These are phyloP conservation scores for Mormyrus proboscirostris DNA, from an alignment of 2,797 vertebrate species.

Conservation along the genomic window DNA sequence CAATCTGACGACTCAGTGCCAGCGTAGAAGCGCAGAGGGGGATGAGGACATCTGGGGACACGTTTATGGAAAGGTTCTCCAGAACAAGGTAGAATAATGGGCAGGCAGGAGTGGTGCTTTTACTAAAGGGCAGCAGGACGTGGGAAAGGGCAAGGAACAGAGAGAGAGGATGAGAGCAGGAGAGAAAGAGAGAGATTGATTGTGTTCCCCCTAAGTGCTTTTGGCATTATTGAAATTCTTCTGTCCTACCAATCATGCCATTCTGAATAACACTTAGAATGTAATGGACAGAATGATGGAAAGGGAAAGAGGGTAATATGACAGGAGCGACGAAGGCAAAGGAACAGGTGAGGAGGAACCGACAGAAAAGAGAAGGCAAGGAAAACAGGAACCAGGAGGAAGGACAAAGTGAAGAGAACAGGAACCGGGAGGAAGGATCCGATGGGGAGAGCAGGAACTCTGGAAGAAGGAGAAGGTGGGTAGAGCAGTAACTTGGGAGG, in stretches of 20 bases:
- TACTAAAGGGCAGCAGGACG: conserved; percentile 24
- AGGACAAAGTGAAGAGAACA: neutral
- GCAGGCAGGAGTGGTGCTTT: neutral
- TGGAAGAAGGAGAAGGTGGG: neutral
- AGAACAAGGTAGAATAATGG: neutral
- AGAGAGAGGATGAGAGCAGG: conserved; percentile 31
- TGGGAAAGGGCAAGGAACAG: conserved; percentile 27
- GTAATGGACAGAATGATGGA: conserved; percentile 12
- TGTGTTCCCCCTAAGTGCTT: conserved; percentile 42
- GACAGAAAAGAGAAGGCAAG: neutral
- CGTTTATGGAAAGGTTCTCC: neutral
- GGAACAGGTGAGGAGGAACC: neutral
- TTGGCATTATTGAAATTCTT: conserved; percentile 46
- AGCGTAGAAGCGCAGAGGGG: neutral
- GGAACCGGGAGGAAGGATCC: neutral
- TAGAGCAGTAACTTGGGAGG: neutral
- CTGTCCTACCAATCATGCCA: conserved; percentile 44
- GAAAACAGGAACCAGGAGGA: neutral
- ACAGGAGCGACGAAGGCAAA: neutral
- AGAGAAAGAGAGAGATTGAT: conserved; percentile 48
- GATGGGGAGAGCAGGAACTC: neutral
- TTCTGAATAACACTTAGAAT: conserved; percentile 40
- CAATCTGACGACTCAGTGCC: conserved; percentile 42
- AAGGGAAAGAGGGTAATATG: conserved; percentile 19
- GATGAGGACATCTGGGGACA: neutral